Evolutionary conservation across 2,888 invertebrate species (phyloP).

Genomic region (Tetragonula carbonaria): DNA sequence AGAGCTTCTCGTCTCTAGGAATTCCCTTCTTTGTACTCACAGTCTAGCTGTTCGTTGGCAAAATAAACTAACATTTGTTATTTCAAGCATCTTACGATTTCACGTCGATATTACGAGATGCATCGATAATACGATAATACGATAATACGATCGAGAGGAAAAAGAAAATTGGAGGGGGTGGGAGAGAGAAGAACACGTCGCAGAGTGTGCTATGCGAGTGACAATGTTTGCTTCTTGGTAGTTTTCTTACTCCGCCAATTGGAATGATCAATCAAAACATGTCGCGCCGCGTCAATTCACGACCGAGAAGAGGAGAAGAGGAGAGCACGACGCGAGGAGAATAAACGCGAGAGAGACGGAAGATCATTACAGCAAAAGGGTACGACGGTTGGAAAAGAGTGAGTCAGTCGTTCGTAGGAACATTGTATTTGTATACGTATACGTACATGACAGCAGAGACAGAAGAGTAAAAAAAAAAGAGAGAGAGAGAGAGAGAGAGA

Average conservation of each 20-base stretch:
- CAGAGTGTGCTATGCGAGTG: constrained; percentile 14
- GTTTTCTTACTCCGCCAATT: constrained; percentile 54
- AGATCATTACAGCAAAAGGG: constrained; percentile 1
- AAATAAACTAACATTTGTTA: not conserved
- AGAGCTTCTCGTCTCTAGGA: not conserved
- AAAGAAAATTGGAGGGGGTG: not conserved
- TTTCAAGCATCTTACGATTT: not conserved
- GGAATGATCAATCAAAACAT: constrained; percentile 64
- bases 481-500: not conserved
- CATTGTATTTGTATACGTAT: not conserved
- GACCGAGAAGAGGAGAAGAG: constrained; percentile 22
- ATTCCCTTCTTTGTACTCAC: not conserved
- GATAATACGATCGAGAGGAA: not conserved
- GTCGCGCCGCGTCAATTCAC: constrained; percentile 39
- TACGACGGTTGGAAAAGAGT: constrained; percentile 25
- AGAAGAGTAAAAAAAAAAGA: not conserved
- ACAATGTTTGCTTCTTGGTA: constrained; percentile 35
- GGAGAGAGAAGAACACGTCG: not conserved
- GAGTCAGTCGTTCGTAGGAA: constrained; percentile 22
- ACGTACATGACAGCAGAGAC: not conserved
- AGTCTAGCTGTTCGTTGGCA: not conserved
- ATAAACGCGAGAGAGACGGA: constrained; percentile 12
- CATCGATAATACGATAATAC: not conserved
- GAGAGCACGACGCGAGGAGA: not conserved
- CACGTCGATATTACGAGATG: not conserved